Percentiles rank a stretch among this genome's conserved stretches.
Conservation (phyloP, 2,113 vertebrate genomes). For the Rhodinocichla rosea region DNA sequence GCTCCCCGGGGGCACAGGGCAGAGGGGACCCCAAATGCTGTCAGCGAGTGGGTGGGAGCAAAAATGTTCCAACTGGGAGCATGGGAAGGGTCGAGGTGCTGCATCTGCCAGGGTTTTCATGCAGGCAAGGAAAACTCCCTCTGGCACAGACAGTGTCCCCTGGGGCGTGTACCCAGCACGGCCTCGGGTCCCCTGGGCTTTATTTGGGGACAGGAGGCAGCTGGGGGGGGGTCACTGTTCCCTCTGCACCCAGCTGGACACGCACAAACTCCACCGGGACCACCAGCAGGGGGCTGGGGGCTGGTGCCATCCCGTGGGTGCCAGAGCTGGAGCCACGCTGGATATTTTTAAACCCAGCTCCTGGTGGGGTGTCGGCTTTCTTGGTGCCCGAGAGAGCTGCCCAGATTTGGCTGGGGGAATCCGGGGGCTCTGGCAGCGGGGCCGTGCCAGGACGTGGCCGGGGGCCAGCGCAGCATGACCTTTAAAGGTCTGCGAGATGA, state of each 20-base stretch:
- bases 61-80: rapidly evolving
- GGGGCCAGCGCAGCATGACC: slow-evolving; percentile 4
- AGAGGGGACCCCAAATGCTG: neutral
- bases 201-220: neutral
- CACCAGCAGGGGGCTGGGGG: neutral
- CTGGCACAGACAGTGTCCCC: neutral
- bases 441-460: neutral
- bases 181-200: neutral
- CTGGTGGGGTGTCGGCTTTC: neutral
- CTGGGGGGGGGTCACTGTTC: neutral
- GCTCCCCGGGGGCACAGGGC: rapidly evolving
- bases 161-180: rapidly evolving
- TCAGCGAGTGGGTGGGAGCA: rapidly evolving
- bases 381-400: neutral
- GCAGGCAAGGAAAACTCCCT: neutral
- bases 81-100: neutral
- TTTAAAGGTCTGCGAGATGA: slow-evolving; percentile 65
- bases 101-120: neutral
- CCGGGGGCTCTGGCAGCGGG: neutral
- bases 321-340: neutral
- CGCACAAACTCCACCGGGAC: neutral
- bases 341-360: slow-evolving; percentile 33
- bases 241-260: neutral
- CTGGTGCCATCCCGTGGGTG: neutral
- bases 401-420: slow-evolving; percentile 10